Percentiles rank a stretch among this genome's conserved stretches.
Evolutionary conservation across 1,140 invertebrate genomes (phyloP).

Genomic region (Bombus superbus): DNA sequence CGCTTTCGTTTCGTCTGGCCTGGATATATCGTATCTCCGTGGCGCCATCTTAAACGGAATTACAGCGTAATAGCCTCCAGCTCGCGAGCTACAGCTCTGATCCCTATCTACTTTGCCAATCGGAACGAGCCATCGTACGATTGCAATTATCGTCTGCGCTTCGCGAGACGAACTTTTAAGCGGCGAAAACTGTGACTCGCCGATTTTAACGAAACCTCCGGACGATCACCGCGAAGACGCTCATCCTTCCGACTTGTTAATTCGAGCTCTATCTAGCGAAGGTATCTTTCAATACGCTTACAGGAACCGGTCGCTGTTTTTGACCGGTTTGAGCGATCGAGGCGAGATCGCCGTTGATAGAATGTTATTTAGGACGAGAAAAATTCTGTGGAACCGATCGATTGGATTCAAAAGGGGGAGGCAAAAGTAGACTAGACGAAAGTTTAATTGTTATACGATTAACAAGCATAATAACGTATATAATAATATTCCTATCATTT

Average conservation of each 20-base stretch:
- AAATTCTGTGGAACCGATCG: no score
- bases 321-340: background rate
- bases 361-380: no score
- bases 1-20: constrained; percentile 37
- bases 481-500: no score
- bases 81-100: constrained; percentile 4
- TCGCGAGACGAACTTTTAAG: constrained; percentile 14
- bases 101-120: constrained; percentile 16
- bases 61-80: constrained; percentile 58
- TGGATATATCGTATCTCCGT: constrained; percentile 49
- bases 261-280: background rate
- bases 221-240: background rate
- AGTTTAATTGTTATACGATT: no score
- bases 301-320: no score
- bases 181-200: background rate
- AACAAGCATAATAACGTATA: no score
- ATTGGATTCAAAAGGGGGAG: no score
- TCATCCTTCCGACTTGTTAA: constrained; percentile 15
- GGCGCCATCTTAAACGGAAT: constrained; percentile 66
- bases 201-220: constrained; percentile 38
- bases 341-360: background rate
- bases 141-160: constrained; percentile 34
- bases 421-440: no score
- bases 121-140: constrained; percentile 7
- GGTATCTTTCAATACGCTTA: constrained; percentile 5